A percentile compares a stretch with the other conserved stretches of the same genome.
These are phyloP conservation scores for Propsilocerus akamusi DNA, from an alignment of 1,140 invertebrate species.

Conservation along the genomic window DNA sequence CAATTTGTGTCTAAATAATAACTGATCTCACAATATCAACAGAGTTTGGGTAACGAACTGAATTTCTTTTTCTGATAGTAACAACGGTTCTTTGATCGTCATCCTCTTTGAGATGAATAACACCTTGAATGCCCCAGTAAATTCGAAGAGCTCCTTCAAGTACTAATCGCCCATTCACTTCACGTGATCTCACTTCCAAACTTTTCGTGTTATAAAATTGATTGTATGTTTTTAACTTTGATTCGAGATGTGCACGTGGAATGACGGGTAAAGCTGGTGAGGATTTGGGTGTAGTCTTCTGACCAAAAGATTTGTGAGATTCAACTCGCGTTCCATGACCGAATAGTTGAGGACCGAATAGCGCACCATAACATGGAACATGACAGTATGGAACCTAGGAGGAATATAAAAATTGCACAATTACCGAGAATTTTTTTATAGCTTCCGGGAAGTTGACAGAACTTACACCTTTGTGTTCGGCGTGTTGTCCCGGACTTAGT, in stretches of 20 bases:
- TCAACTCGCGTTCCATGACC: slow-evolving; percentile 73
- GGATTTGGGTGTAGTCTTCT: slow-evolving; percentile 31
- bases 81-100: slow-evolving; percentile 63
- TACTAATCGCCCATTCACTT: slow-evolving; percentile 60
- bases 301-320: slow-evolving; percentile 70
- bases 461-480: slow-evolving; percentile 39
- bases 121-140: slow-evolving; percentile 67
- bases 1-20: not conserved
- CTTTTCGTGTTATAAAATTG: slow-evolving; percentile 64
- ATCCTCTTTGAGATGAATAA: slow-evolving; percentile 73
- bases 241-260: slow-evolving; percentile 51
- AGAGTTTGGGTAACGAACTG: slow-evolving; percentile 30
- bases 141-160: slow-evolving; percentile 63
- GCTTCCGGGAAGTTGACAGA: not conserved
- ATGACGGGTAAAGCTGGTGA: slow-evolving; percentile 22
- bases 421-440: slow-evolving; percentile 2
- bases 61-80: slow-evolving; percentile 47
- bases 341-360: slow-evolving; percentile 73
- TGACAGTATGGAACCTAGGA: slow-evolving; percentile 80
- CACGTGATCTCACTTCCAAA: slow-evolving; percentile 49
- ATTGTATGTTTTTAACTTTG: slow-evolving; percentile 55
- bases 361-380: slow-evolving; percentile 73
- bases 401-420: too few relatives aligned
- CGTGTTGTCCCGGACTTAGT: slow-evolving; percentile 75
- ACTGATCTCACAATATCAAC: slow-evolving; percentile 7